Evolutionary conservation across 1,140 invertebrate species (phyloP), one percentile per base, ranked within the genome.

Genomic region (Drosophila eugracilis): DNA sequence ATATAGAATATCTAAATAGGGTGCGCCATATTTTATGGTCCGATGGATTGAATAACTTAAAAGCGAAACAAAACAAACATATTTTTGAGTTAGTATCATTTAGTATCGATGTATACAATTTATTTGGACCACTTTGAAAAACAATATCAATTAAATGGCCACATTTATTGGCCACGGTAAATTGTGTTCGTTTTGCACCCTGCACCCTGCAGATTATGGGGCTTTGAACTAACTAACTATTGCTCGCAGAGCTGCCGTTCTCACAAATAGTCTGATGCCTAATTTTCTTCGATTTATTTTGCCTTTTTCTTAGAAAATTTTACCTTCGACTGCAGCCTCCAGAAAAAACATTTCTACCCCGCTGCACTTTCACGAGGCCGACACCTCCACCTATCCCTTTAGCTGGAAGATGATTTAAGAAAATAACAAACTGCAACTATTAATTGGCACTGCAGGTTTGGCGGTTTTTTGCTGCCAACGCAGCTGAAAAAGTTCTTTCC

Each of bases 391-490:
- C 42, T 48, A 57, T 55, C 53, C 54, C 62, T 54, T 47, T 57
- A 52, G 45, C 41, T 72, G 52, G 36, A 37, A 53, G 66, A 74
- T 66, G 50, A 78, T 59, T 86, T 45, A 37, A 58, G 70, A 67
- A 67, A 26, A 58, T 47, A 32, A 39, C 49, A 10, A 54, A 24
- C n/a, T 47, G 22, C 75, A 84, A 89, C 54, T 83, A 88, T 88
- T 88, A 83, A 88, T 88, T 88, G 84, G 78, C 76, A 83, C 58
- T 66, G 65, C 47, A 55, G 58, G 47, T 76, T 63, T 50, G 53
- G 41, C 54, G 41, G 65, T 59, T 83, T 81, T 78, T 86, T 86
- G 83, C 65, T 67, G 71, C 67, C 62, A 86, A 80, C 76, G 81
- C 67, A 70, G 83, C 59, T 69, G 30, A 49, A 59, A 85, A 81